Conservation (phyloP, 2,113 vertebrate genomes). For the Xyliphius kryptos region DNA sequence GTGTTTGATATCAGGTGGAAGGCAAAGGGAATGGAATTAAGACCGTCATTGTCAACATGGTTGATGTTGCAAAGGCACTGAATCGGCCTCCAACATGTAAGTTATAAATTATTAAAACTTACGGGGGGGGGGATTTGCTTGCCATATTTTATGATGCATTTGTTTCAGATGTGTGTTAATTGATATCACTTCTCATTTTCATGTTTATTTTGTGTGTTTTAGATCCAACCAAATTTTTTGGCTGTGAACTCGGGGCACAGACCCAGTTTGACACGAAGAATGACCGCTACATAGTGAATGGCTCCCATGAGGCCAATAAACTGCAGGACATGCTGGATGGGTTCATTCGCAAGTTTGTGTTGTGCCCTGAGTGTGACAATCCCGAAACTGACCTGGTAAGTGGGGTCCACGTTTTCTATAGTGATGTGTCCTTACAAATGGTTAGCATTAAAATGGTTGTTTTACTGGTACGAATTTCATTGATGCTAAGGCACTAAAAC, state of each 20-base stretch:
- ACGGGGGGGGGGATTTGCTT: no score
- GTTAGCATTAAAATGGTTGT: no score
- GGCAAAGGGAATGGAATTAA: slow-evolving; percentile 99
- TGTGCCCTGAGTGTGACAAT: slow-evolving; percentile 99
- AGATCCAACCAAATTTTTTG: slow-evolving; percentile 99
- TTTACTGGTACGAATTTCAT: no score
- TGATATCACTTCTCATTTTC: no score
- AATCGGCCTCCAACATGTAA: slow-evolving; percentile 99
- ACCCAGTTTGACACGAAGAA: slow-evolving; percentile 99
- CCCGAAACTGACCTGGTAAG: slow-evolving; percentile 97
- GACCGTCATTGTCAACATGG: slow-evolving; percentile 99
- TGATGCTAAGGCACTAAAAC: background rate
- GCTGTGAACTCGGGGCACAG: slow-evolving; percentile 99
- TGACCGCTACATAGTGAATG: slow-evolving; percentile 99
- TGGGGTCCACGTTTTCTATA: no score
- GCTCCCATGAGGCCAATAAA: slow-evolving; percentile 99
- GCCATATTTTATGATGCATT: no score
- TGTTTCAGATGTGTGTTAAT: no score
- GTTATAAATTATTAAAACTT: no score
- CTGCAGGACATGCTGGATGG: slow-evolving; percentile 99
- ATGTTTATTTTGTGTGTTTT: background rate
- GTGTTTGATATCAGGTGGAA: slow-evolving; percentile 84
- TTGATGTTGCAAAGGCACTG: slow-evolving; percentile 99
- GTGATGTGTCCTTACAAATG: no score
- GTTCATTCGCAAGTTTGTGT: slow-evolving; percentile 99